A percentile compares a stretch with the other conserved stretches of the same genome.
Evolutionary conservation across 2,888 invertebrate genomes (phyloP).

Genomic region (Tipula helvola): DNA sequence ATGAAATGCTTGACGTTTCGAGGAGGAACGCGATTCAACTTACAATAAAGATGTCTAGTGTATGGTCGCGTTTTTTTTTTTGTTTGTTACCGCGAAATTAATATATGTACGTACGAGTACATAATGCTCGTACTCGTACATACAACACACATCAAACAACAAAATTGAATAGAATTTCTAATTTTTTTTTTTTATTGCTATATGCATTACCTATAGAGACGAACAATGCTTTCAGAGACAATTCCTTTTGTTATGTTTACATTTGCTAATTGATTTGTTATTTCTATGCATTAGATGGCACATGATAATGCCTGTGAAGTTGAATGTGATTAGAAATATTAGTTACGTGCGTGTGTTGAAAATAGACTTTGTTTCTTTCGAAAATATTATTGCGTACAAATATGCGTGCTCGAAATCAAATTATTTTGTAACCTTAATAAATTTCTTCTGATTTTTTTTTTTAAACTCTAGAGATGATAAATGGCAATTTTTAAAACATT

Average conservation of each 20-base stretch:
- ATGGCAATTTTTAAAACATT: not conserved
- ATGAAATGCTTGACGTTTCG: not conserved
- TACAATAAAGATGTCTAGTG: not conserved
- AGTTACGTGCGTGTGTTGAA: not conserved
- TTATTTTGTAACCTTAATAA: not conserved
- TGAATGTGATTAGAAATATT: not conserved
- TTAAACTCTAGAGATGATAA: not conserved
- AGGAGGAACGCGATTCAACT: not conserved
- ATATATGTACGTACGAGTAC: not conserved
- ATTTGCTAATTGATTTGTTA: not conserved
- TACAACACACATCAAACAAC: not conserved
- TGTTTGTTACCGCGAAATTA: not conserved
- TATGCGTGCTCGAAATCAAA: not conserved
- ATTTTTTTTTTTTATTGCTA: not conserved
- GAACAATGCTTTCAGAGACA: not conserved
- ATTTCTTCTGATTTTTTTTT: not conserved
- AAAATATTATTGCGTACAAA: not conserved
- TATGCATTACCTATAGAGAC: not conserved
- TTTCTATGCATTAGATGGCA: not conserved
- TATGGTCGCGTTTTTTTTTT: not conserved
- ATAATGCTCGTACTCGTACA: not conserved
- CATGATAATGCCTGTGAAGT: not conserved
- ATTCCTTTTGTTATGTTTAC: not conserved
- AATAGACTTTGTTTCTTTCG: not conserved
- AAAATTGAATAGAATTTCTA: not conserved